Base-by-base conservation (phyloP, 2,888 invertebrate species). In the Pollenia angustigena region DNA sequence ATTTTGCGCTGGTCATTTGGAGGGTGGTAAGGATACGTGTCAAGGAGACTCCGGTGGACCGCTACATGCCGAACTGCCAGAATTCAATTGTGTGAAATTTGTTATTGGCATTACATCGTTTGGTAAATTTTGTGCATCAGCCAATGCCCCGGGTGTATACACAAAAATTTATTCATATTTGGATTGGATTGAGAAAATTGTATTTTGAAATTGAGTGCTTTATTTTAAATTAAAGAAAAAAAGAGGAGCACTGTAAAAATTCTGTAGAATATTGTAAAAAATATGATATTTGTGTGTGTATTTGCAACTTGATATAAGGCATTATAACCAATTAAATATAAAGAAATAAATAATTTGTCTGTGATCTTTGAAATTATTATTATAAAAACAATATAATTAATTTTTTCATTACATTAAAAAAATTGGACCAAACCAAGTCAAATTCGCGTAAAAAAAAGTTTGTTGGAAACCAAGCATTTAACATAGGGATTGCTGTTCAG, bases 31-130 rank as follows among this genome's bases (percentile, higher is more conserved):
- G 81, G 93, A 93, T 86, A 93, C 94, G 0, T 94, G 93, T 54
- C 92, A 92, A 60, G 93, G 93, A 0, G 93, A 93, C 87, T 93
- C 93, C 0, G 93, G 93, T 3, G 94, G 94, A 3, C 93, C 94
- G 0, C 79, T 93, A 12, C 91, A 93, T 78, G 91, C 91, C 0
- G 89, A 91, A 9, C 64, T 92, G 8, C 91, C 91, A 0, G 92
- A 91, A 75, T 91, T 91, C 72, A 91, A 92, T 84, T 93, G 93
- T 82, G 90, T 92, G 0, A 92, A 92, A 88, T 93, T 93, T 85
- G 88, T 93, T 1, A 90, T 93, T 42, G 93, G 93, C 44, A 89
- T 93, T 14, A 93, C 93, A 12, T 93, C 93, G 0, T 93, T 93
- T 88, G 93, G 93, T 0, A 93, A 91, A 84, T 92, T 91, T 86